Evolutionary conservation across 2,888 invertebrate genomes (phyloP), one percentile per base, ranked within the genome.

Genomic region (Athalia rosae): DNA sequence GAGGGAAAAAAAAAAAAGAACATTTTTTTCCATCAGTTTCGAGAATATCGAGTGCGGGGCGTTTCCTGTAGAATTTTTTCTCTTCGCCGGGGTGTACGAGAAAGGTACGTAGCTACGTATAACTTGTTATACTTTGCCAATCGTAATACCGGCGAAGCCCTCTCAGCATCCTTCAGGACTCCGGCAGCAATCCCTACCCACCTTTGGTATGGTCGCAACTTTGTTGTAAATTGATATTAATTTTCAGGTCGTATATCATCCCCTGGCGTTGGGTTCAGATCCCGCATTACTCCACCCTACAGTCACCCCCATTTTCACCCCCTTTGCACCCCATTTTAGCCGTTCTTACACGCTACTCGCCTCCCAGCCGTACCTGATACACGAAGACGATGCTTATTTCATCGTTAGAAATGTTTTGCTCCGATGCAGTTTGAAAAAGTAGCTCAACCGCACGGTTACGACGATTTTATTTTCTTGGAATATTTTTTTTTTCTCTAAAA

Each of bases 181-280:
- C 58, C 58, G 71, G 58, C 58, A 59, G 69, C 67, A 61, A 71
- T 45, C 43, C 47, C 77, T 28, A 28, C 28, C 28, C 28, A 28
- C 28, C 28, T 28, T 28, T 56, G 61, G 48, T 71, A 66, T 77
- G 43, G 67, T 69, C 77, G 71, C 69, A 77, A 77, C 73, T 77
- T 77, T 77, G 73, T 77, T 77, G 69, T 56, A 69, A 74, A 77
- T 77, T 77, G 77, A 77, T 77, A 77, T 77, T 77, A 77, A 77
- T 61, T 77, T 73, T 69, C 77, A 61, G 77, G 69, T 69, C 77
- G 77, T 77, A 69, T 61, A 62, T 73, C 73, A 69, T 69, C 62
- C 62, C 71, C 53, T 13, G 43, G 73, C 48, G 28, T 41, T 47
- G 45, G 77, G 59, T 74, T 61, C 76, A 45, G 63, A 56, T 56